Evolutionary conservation across 1,140 invertebrate genomes (phyloP), one percentile per base, ranked within the genome.

Genomic region (Drosophila ohnishii): DNA sequence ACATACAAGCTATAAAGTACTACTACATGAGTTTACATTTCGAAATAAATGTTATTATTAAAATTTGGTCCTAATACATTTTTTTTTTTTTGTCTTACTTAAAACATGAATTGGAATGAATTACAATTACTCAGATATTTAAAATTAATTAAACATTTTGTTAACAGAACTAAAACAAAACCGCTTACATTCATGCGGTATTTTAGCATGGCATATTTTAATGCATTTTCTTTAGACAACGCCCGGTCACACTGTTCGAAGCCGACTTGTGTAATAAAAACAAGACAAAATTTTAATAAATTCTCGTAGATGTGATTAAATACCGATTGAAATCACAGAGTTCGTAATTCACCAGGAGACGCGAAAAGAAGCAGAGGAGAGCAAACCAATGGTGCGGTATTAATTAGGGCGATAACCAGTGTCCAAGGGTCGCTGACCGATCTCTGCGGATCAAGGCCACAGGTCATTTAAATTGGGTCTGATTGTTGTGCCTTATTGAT

Each of bases 241-340:
- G 13, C 2, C 6, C 32, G 59, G 59, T 53, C 59, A 62, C 59
- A 35, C 40, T 61, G 16, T 19, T 58, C 28, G 48, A 55, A 32
- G 51, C 59, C 51, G 59, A 65, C 80, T 82, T 82, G 80, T 82
- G 80, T 82, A 82, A 82, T 83, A 83, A 83, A 82, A 81, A 81
- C 65, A 70, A 70, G 58, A 61, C 63, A 64, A 69, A 67, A 69
- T 69, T 66, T 30, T 28, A 25, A 37, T 70, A 72, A 59, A 75
- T 82, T 83, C 53, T 42, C 42, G 60, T 75, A 62, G 48, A 83
- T 65, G 64, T 65, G 25, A 19, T 40, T 62, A 22, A 42, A 22
- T 28, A 34, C 13, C 6, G 25, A 65, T 65, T 51, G 22, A 51
- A 51, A 35, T 10, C 37, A 25, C 28, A 69, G 60, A 65, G 39